Evolutionary conservation across 2,113 vertebrate genomes (phyloP), one percentile per base, ranked within the genome.

Genomic region (Pao palembangensis): DNA sequence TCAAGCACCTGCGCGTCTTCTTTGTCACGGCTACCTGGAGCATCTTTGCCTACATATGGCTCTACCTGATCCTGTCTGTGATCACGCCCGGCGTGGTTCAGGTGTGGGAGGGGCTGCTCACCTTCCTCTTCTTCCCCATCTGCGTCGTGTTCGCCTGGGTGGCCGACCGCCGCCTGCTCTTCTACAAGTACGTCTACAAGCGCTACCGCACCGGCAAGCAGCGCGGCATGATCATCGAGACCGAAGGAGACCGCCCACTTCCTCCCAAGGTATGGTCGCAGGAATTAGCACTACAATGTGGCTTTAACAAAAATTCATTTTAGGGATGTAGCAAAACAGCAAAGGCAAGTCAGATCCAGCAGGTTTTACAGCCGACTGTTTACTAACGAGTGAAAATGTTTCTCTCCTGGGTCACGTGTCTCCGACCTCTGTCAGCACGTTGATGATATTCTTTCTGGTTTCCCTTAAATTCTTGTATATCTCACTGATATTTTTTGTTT

Each of bases 141-240:
- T 99, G 96, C 6, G 97, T 99, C n/a, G 78, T 96, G 58, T 98
- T 98, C 1, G 97, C 97, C 63, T 99, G 97, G 96, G 85, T 99
- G 23, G 97, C 97, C 1, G 97, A 99, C 73, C 93, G 97, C 55
- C 93, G 97, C 72, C 94, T 99, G 68, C 91, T 99, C 17, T 98
- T 99, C 87, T 99, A 99, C 91, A 99, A 98, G 85, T 99, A 98
- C 0, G 94, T 99, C 75, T 98, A 99, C 86, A 99, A 98, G 87
- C 93, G 94, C 69, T 99, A 98, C 76, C 90, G 97, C 61, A 93
- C 96, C 0, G 96, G 96, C 73, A 98, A 98, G 75, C 96, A 98
- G 74, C 92, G 95, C 23, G 95, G 95, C 34, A 98, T 99, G 94
- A 99, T 99, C 81, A 96, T 98, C 1, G 97, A 98, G 78, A 96